Conservation (phyloP, 1,140 invertebrate species). For the Drosophila saltans region DNA sequence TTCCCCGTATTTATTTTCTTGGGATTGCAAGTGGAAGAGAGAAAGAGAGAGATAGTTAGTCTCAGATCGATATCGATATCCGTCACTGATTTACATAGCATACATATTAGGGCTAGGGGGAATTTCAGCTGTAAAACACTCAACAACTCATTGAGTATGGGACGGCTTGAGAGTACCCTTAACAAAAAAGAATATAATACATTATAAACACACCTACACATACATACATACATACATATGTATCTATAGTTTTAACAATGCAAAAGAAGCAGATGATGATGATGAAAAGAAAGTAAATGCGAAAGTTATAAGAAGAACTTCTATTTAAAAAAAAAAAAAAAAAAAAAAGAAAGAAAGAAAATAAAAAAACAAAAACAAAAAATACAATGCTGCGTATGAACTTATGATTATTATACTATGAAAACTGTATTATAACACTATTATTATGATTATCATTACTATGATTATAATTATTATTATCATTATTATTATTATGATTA, state of each 20-base stretch:
- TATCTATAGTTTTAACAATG: conserved; percentile 13
- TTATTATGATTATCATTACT: conserved; percentile 52
- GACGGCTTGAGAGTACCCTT: conserved; percentile 8
- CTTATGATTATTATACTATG: conserved; percentile 80
- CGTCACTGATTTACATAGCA: not conserved
- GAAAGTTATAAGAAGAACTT: conserved; percentile 39
- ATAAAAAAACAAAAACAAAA: conserved; percentile 20
- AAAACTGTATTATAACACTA: conserved; percentile 70
- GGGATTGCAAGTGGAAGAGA: too few species aligned
- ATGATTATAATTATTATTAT: conserved; percentile 26
- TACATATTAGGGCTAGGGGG: conserved; percentile 1
- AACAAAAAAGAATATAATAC: not conserved
- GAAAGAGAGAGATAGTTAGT: too few species aligned
- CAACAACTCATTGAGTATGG: conserved; percentile 3
- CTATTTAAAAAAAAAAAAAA: conserved; percentile 43
- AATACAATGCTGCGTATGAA: conserved; percentile 79
- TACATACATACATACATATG: conserved; percentile 1
- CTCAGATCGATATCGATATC: not conserved
- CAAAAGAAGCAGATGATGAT: not conserved
- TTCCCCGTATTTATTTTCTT: too few species aligned
- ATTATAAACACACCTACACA: conserved; percentile 20
- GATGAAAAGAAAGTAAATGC: conserved; percentile 2
- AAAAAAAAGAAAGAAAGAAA: conserved; percentile 22
- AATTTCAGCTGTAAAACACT: not conserved
- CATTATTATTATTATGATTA: conserved; percentile 27